These are phyloP conservation scores for Stenurella melanura DNA, from an alignment of 2,888 invertebrate genomes.

Conservation along the genomic window DNA sequence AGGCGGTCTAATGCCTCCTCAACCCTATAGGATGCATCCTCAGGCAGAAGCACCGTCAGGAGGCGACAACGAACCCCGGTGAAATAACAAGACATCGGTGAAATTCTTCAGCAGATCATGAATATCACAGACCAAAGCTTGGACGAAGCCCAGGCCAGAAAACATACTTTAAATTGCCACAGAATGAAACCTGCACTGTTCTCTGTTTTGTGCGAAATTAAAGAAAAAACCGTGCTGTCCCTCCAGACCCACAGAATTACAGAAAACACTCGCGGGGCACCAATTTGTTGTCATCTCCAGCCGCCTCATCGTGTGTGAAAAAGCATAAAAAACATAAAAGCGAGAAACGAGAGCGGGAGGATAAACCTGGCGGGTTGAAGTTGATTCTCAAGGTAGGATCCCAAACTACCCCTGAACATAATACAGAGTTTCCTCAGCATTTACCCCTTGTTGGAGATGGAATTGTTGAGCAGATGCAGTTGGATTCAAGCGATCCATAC, in stretches of 20 bases:
- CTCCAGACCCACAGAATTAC: conserved; percentile 97
- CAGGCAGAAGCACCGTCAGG: conserved; percentile 82
- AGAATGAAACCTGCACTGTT: too few species aligned
- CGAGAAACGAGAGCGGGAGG: conserved; percentile 78
- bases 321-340: conserved; percentile 82
- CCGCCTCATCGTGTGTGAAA: conserved; percentile 64
- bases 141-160: conserved; percentile 98
- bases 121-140: conserved; percentile 98
- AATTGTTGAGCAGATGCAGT: conserved; percentile 60
- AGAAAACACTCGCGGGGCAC: too few species aligned
- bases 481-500: conserved; percentile 67
- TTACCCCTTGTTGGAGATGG: conserved; percentile 47
- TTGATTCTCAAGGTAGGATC: conserved; percentile 84
- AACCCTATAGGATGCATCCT: conserved; percentile 85
- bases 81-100: too few species aligned
- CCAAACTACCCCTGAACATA: conserved; percentile 80
- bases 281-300: conserved; percentile 59
- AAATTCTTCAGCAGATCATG: conserved; percentile 98
- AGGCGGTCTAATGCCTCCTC: conserved; percentile 87
- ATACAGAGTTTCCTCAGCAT: conserved; percentile 54
- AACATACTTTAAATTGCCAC: conserved; percentile 98
- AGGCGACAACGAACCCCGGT: conserved; percentile 88
- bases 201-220: conserved; percentile 99
- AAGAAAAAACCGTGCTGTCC: conserved; percentile 99
- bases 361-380: conserved; percentile 76